phyloP scores from a whole-genome alignment of 2,113 vertebrate species.

The Salvelinus sp. region DNA sequence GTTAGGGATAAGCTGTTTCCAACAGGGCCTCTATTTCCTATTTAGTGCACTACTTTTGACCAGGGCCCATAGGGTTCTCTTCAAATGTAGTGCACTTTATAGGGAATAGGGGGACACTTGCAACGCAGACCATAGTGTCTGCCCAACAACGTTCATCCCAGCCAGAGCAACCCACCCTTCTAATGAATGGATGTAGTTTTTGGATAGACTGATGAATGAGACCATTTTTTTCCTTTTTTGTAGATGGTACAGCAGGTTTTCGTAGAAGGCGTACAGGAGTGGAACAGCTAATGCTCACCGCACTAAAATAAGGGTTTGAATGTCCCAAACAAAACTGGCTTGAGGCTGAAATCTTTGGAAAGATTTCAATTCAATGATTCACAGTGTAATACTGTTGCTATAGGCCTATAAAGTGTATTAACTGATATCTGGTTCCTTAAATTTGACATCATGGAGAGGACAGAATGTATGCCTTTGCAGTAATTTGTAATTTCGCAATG shows the following conservation, averaged over 20 bases:
- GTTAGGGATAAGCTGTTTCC: slow-evolving; percentile 39
- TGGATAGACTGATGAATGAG: slow-evolving; percentile 44
- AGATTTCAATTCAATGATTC: no score
- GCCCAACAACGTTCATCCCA: slow-evolving; percentile 9
- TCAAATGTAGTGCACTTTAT: no score
- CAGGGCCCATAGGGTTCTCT: no score
- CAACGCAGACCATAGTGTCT: slow-evolving; percentile 19
- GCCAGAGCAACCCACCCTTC: slow-evolving; percentile 6
- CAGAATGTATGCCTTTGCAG: slow-evolving; percentile 7
- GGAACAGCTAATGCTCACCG: slow-evolving; percentile 32
- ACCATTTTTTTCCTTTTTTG: slow-evolving; percentile 29
- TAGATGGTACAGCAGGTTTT: slow-evolving; percentile 41
- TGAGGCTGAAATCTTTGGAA: neutral
- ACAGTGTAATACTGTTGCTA: no score
- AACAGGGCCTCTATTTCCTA: slow-evolving; percentile 5
- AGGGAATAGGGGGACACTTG: no score
- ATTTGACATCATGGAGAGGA: slow-evolving; percentile 23
- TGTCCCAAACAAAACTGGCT: slow-evolving; percentile 41
- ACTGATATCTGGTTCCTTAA: slow-evolving; percentile 30
- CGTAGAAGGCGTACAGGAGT: slow-evolving; percentile 9
- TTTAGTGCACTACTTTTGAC: no score
- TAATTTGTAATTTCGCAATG: no score
- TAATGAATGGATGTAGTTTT: slow-evolving; percentile 23
- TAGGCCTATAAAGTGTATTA: no score
- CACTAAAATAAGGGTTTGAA: slow-evolving; percentile 26